Conservation (phyloP, 2,113 vertebrate genomes). For the Oceanodroma tethys region DNA sequence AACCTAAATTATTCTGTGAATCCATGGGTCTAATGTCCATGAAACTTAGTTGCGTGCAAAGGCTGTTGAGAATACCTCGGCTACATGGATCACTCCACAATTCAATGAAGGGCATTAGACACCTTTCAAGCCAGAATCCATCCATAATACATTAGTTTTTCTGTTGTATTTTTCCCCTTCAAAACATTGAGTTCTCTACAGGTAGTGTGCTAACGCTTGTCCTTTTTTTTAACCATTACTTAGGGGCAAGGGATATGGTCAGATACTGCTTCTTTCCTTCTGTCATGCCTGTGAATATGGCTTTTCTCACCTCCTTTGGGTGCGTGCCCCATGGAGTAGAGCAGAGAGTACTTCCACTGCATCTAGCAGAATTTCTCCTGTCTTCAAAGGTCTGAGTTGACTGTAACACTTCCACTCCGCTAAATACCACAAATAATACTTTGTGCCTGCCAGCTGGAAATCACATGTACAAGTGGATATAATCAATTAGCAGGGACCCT, state of each 20-base stretch:
- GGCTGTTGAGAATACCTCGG: background rate
- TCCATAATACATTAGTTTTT: background rate
- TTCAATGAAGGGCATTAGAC: background rate
- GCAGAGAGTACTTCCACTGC: background rate
- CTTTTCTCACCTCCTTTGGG: background rate
- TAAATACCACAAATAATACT: background rate
- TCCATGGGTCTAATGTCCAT: background rate
- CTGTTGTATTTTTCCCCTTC: background rate
- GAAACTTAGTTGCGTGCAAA: background rate
- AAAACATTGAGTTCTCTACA: background rate
- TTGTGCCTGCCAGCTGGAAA: background rate
- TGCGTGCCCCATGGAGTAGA: background rate
- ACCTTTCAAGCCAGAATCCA: background rate
- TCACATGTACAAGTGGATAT: background rate
- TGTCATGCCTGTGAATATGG: background rate
- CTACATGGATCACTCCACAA: background rate
- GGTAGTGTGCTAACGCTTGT: background rate
- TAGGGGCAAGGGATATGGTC: background rate
- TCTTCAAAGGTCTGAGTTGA: background rate
- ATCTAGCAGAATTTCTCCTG: background rate
- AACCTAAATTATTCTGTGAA: background rate
- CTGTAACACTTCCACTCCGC: background rate
- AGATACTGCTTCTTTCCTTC: background rate
- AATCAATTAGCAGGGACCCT: background rate
- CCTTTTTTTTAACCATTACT: background rate